Base-by-base conservation (phyloP, 2,113 vertebrate genomes). In the Bos javanicus region DNA sequence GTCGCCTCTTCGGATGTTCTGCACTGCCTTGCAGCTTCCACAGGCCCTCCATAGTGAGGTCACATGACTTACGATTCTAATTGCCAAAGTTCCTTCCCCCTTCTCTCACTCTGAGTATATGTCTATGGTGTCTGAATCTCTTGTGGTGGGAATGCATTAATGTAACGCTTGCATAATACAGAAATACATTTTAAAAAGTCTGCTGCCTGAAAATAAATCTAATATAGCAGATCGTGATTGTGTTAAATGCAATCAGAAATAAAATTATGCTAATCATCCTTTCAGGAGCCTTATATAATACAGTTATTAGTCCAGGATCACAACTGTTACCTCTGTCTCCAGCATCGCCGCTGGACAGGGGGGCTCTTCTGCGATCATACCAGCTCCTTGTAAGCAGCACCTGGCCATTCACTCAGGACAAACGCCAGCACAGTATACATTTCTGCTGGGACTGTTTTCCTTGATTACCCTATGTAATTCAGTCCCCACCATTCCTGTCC, bases 121-220 rank as follows among this genome's bases (percentile, higher is more conserved):
- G 25, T 81, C 30, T 50, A 0, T 23, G 33, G 16, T 54, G 15
- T 59, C 43, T 88, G 64, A 26, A 17, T 82, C 3, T 89, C 87
- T 89, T 62, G 39, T 10, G 46, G 0, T 71, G 23, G 54, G 17
- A 52, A 60, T 33, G 15, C 43, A 52, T 78, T 85, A 59, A 90
- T 92, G 80, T 50, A 74, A 46, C 21, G 23, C 13, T 48, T 78
- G 16, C 36, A 87, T 33, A 62, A 94, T 87, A 52, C n/a, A 56
- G 85, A 90, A 90, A 92, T 56, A 87, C 81, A 87, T 74, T 52
- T 71, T n/a, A 13, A 62, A 67, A 96, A 88, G 43, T 87, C 81
- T 86, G 54, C 28, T 83, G 82, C 74, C 84, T 91, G 90, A 91
- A 96, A 93, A 89, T 89, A 95, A 94, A 94, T 96, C 76, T 67